Base-by-base conservation (phyloP, 2,113 vertebrate genomes). In the Oxyruncus cristatus region DNA sequence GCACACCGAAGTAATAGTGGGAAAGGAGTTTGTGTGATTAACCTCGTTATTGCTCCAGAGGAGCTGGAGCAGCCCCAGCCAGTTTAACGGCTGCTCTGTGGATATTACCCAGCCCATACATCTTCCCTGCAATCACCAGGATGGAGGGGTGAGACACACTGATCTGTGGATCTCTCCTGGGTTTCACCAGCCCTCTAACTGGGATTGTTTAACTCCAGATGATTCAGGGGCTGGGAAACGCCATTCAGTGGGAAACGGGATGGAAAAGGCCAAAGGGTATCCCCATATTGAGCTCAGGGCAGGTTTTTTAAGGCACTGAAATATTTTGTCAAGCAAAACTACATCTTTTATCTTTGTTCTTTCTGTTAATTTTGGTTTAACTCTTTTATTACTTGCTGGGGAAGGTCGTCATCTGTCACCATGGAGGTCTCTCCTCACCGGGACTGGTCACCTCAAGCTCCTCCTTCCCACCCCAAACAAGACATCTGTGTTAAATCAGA, bases 31-130 rank as follows among this genome's bases (percentile, higher is more conserved):
- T 39, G 63, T 85, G 88, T 88, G 93, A 96, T 94, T 79, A 92
- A 96, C 94, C 67, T 94, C 12, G 2, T 90, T 92, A 92, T 66
- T 91, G 37, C 88, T 75, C 52, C 89, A 72, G 47, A 85, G 87
- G 59, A 83, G 46, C 81, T 82, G 74, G 66, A 85, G 65, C 65
- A 59, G 87, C 56, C 74, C 62, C 75, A 94, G 85, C n/a, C 81
- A 90, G 53, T 72, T 92, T 85, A 88, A 94, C 6, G 52, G 81
- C 74, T 79, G 77, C 53, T 62, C 78, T 82, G 93, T 7, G 85
- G 71, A 11, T 82, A 82, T 88, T 79, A 50, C 78, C 66, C 74
- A 68, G 77, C 46, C 6, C 6, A 95, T 94, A 44, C 41, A 92
- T 94, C 94, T 96, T 93, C 66, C 59, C 9, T 59, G 78, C 61